A percentile compares a stretch with the other conserved stretches of the same genome.
Evolutionary conservation across 1,140 invertebrate species (phyloP).

Genomic region (Drosophila equinoxialis): DNA sequence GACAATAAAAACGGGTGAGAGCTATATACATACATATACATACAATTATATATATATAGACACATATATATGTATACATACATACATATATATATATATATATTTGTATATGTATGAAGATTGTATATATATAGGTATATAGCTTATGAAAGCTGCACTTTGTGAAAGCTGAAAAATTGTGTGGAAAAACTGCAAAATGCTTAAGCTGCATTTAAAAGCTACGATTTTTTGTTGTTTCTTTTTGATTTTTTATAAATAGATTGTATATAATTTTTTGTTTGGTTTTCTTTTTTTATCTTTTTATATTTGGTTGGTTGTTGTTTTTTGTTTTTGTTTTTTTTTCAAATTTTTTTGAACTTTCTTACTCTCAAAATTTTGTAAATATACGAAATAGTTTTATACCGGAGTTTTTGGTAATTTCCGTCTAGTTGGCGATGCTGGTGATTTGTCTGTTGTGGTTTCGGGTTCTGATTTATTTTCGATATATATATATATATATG

Average conservation of each 20-base stretch:
- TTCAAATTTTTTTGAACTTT: constrained; percentile 39
- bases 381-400: constrained; percentile 86
- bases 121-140: constrained; percentile 24
- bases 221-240: constrained; percentile 28
- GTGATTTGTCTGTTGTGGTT: constrained; percentile 90
- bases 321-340: constrained; percentile 17
- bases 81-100: constrained; percentile 17
- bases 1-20: constrained; percentile 40
- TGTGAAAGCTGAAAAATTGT: constrained; percentile 69
- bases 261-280: constrained; percentile 27
- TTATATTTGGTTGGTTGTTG: constrained; percentile 5
- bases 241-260: constrained; percentile 31
- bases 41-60: neutral
- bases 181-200: constrained; percentile 65
- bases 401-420: constrained; percentile 97
- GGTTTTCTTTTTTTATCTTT: constrained; percentile 22
- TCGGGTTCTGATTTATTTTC: constrained; percentile 73
- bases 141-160: constrained; percentile 61
- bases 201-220: constrained; percentile 71
- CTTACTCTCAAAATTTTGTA: constrained; percentile 48
- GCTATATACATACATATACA: constrained; percentile 9
- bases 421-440: constrained; percentile 93
- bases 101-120: constrained; percentile 9
- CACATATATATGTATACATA: constrained; percentile 19
- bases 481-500: constrained; percentile 14